Evolutionary conservation across 2,888 invertebrate species (phyloP).

Genomic region (Busseola fusca): DNA sequence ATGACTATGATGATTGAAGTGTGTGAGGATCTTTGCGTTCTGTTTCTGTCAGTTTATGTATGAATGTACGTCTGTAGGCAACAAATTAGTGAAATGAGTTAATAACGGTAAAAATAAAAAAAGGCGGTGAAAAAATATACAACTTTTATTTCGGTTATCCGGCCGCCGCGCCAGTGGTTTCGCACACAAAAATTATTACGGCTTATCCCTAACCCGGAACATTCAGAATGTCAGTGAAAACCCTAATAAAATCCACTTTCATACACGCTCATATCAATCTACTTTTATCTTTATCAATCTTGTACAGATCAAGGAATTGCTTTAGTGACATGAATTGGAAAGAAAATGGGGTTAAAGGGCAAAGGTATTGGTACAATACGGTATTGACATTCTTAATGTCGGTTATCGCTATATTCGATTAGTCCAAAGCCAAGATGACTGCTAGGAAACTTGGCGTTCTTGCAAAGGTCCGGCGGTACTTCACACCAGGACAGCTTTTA

Average conservation of each 20-base stretch:
- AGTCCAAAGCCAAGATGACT: too few relatives aligned
- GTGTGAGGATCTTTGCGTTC: too few relatives aligned
- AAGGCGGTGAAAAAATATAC: not conserved
- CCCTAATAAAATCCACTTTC: conserved; percentile 45
- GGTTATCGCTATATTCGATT: conserved; percentile 10
- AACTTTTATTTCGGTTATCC: conserved; percentile 26
- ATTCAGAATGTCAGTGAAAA: conserved; percentile 34
- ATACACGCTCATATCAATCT: conserved; percentile 47
- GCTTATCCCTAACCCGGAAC: conserved; percentile 28
- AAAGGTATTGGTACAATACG: not conserved
- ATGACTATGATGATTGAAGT: too few relatives aligned
- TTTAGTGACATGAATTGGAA: conserved; percentile 31
- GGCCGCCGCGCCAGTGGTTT: conserved; percentile 8
- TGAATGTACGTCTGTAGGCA: not conserved
- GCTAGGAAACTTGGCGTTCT: too few relatives aligned
- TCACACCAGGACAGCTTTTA: too few relatives aligned
- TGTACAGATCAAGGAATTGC: conserved; percentile 34
- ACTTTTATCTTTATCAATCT: conserved; percentile 42
- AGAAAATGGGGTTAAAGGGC: not conserved
- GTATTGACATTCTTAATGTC: not conserved
- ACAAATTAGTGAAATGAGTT: not conserved
- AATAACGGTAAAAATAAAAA: not conserved
- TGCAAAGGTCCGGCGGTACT: too few relatives aligned
- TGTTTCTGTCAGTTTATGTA: not conserved
- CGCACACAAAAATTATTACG: conserved; percentile 42